Conservation (phyloP, 1,140 invertebrate species). For the Wasmannia auropunctata region DNA sequence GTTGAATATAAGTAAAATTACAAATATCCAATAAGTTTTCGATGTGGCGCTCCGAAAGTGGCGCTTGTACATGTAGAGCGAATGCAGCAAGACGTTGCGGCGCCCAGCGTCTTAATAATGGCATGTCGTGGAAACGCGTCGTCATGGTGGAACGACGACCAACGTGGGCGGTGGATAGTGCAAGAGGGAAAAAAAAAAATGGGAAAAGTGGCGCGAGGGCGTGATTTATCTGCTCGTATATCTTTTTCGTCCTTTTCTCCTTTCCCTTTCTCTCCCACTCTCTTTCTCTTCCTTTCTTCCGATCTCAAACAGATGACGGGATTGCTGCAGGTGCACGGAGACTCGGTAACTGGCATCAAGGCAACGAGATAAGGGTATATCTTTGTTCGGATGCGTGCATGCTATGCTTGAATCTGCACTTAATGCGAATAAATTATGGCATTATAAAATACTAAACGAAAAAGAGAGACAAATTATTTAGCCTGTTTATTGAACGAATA, state of each 20-base stretch:
- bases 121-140: conserved; percentile 63
- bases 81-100: conserved; percentile 43
- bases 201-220: conserved; percentile 49
- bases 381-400: conserved; percentile 20
- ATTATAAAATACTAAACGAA: conserved; percentile 5
- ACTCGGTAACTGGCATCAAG: conserved; percentile 24
- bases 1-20: conserved; percentile 34
- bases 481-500: not conserved
- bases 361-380: conserved; percentile 35
- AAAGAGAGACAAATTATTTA: conserved; percentile 23
- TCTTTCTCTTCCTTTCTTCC: conserved; percentile 37
- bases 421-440: conserved; percentile 38
- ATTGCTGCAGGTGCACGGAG: not conserved
- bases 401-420: not conserved
- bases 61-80: not conserved
- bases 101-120: conserved; percentile 72
- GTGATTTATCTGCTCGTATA: conserved; percentile 72
- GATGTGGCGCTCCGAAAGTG: conserved; percentile 8
- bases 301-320: conserved; percentile 60
- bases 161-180: conserved; percentile 23
- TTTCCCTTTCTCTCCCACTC: not conserved
- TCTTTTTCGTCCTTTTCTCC: conserved; percentile 43
- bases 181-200: conserved; percentile 55
- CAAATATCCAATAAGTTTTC: conserved; percentile 55
- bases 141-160: conserved; percentile 62